Conservation (phyloP, 1,140 invertebrate species). For the Asobara japonica region DNA sequence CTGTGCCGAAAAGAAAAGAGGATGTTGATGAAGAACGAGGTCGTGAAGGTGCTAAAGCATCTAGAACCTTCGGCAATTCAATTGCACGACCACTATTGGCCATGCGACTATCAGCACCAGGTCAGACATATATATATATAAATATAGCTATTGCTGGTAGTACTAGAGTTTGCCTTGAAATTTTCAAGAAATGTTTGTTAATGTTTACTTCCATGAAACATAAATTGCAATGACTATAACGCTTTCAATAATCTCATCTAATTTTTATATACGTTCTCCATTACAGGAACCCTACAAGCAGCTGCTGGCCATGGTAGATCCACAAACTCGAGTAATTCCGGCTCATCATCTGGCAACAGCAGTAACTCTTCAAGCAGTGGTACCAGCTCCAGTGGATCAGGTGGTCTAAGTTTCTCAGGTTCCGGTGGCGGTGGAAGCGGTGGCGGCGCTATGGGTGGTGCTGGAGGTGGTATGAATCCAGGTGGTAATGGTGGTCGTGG, state of each 20-base stretch:
- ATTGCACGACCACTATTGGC: slow-evolving; percentile 60
- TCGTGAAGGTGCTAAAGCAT: slow-evolving; percentile 70
- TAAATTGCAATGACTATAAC: too few relatives aligned
- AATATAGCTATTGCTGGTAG: too few relatives aligned
- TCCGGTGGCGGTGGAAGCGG: slow-evolving; percentile 62
- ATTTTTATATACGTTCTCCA: too few relatives aligned
- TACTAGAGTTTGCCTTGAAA: too few relatives aligned
- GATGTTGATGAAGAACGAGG: slow-evolving; percentile 72
- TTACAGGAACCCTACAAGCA: slow-evolving; percentile 65
- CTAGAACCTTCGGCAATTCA: slow-evolving; percentile 66
- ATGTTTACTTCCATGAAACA: too few relatives aligned
- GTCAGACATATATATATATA: too few relatives aligned
- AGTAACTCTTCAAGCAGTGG: slow-evolving; percentile 48
- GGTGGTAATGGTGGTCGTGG: slow-evolving; percentile 77
- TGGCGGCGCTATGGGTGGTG: slow-evolving; percentile 71
- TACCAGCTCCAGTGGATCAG: slow-evolving; percentile 59
- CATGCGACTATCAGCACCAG: slow-evolving; percentile 57
- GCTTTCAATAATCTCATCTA: too few relatives aligned
- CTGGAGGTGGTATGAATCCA: slow-evolving; percentile 76
- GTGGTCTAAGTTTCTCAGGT: slow-evolving; percentile 64
- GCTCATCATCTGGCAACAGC: slow-evolving; percentile 58
- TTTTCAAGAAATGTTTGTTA: too few relatives aligned
- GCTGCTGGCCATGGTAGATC: slow-evolving; percentile 81
- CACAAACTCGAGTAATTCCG: slow-evolving; percentile 61
- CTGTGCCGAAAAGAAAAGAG: slow-evolving; percentile 80